Base-by-base conservation (phyloP, 1,140 invertebrate genomes). In the Oryzaephilus surinamensis region DNA sequence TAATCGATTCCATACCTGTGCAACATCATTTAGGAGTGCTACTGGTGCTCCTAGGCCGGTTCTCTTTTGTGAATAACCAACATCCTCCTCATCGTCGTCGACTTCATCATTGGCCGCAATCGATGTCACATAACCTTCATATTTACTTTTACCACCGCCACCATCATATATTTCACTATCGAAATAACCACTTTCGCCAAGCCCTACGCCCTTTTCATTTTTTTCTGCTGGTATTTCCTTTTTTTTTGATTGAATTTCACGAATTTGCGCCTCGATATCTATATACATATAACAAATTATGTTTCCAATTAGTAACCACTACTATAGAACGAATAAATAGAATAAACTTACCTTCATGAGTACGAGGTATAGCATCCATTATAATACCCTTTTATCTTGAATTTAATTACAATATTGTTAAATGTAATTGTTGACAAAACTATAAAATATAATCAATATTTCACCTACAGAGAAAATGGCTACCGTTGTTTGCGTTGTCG, bases 221-320 rank as follows among this genome's bases (percentile, higher is more conserved):
- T 73, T 71, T 47, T 83, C 79, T 14, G 71, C 67, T 31, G 75
- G 67, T n/a, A 76, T 60, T 50, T 83, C 81, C 53, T 81, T 86
- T 60, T 89, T 90, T 53, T 87, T 86, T 14, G 79, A 76, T 62
- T 95, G 92, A 46, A 95, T 80, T 52, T 91, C 88, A 41, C 77
- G 68, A 51, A 95, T 92, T 61, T 94, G 86, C 15, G 87, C 87
- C 67, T 96, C 92, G 59, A 95, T 93, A 60, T 93, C 91, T 95
- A 53, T 3, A 45, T 39, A 53, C 31, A 32, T 38, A 41, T 5
- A 37, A 30, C 23, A 32, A 15, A 32, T 46, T 33, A 36, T 19
- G 38, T n/a, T n/a, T n/a, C n/a, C n/a, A n/a, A n/a, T n/a, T n/a
- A 16, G 14, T 17, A 26, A 10, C 4, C 1, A 26, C 19, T 42